Evolutionary conservation across 2,888 invertebrate genomes (phyloP), one percentile per base, ranked within the genome.

Genomic region (Pemphredon lugubris): DNA sequence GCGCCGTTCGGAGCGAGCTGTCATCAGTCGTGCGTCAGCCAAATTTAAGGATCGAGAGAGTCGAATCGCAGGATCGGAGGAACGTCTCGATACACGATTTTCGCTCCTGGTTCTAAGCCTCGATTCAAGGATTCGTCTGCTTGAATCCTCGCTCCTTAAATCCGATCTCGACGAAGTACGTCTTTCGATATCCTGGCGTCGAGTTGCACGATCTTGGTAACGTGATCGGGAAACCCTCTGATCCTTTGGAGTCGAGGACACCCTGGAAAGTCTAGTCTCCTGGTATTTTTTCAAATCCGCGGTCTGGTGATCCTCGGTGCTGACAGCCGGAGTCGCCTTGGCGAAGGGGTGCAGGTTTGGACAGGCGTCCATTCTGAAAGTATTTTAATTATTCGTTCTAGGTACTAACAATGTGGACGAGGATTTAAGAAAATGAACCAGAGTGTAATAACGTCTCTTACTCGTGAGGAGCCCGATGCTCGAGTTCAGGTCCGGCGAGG

Each of bases 401-500:
- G n/a, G n/a, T n/a, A n/a, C n/a, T n/a, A n/a, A n/a, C n/a, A n/a
- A n/a, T n/a, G n/a, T n/a, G n/a, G n/a, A n/a, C n/a, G n/a, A n/a
- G n/a, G n/a, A n/a, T n/a, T n/a, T n/a, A n/a, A n/a, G n/a, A n/a
- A n/a, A n/a, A n/a, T n/a, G n/a, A n/a, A n/a, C n/a, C n/a, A n/a
- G n/a, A n/a, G n/a, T n/a, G n/a, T n/a, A n/a, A 14, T 32, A 18
- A 26, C 4, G 11, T 11, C 39, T 53, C 80, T 82, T 77, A 89
- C 89, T 87, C 82, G 55, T 88, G 88, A 0, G 88, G 88, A 23
- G 88, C 88, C 47, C 75, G 81, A 39, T 89, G 88, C 72, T 82
- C 67, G 13, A 89, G 77, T 77, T 89, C 88, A 2, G 89, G 88
- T 67, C 88, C 87, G 5, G 86, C 86, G 2, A 89, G 78, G 58